Evolutionary conservation across 2,888 invertebrate species (phyloP).

Genomic region (Elegia similella): DNA sequence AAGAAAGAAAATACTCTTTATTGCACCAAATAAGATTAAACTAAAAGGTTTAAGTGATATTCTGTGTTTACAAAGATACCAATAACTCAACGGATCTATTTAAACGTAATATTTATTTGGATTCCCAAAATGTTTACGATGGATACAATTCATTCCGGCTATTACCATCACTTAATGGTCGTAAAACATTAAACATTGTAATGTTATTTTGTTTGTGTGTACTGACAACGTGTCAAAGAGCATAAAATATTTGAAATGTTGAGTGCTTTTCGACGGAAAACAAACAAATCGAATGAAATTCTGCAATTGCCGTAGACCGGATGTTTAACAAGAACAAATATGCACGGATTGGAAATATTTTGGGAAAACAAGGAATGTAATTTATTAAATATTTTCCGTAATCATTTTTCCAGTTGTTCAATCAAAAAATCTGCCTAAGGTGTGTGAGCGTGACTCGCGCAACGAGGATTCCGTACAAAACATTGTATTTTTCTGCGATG

Average conservation of each 20-base stretch:
- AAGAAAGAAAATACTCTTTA: too few species aligned
- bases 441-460: too few species aligned
- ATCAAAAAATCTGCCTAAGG: too few species aligned
- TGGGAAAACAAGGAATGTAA: background rate
- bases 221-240: conserved; percentile 3
- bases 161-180: background rate
- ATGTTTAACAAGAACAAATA: background rate
- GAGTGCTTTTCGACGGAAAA: conserved; percentile 2
- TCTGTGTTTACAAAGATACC: background rate
- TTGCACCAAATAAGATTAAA: background rate
- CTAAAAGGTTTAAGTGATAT: background rate
- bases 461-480: too few species aligned
- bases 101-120: background rate
- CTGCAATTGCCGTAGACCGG: background rate
- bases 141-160: background rate
- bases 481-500: too few species aligned
- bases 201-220: background rate
- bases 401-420: too few species aligned
- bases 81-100: background rate
- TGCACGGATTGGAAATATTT: background rate
- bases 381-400: too few species aligned
- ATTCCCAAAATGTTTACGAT: background rate
- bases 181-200: background rate
- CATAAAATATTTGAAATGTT: conserved; percentile 5
- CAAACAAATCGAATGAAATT: background rate